A percentile compares a stretch with the other conserved stretches of the same genome.
These are phyloP conservation scores for Pentamera pediparva DNA, from an alignment of 53 echinoderm and acorn worm species.

Conservation along the genomic window DNA sequence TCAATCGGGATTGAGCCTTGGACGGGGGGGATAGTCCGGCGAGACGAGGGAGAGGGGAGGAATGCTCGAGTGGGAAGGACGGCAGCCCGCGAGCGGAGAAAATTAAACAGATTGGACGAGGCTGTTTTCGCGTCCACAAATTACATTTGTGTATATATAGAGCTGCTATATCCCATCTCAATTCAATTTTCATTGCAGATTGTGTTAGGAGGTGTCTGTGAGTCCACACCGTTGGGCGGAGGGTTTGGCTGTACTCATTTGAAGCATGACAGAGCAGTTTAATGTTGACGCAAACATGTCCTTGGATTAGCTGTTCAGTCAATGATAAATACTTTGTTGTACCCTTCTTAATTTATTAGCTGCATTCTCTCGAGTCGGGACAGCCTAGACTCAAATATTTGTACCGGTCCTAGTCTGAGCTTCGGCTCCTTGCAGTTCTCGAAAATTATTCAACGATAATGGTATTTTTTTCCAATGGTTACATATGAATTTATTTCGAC, in stretches of 20 bases:
- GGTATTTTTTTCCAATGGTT: no score
- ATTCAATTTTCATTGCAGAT: constrained; percentile 34
- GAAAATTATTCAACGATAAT: no score
- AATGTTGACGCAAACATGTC: neutral
- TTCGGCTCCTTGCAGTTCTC: no score
- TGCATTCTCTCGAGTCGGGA: no score
- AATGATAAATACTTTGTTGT: no score
- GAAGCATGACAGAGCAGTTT: neutral
- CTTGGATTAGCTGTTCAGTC: neutral
- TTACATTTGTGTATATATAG: constrained; percentile 39
- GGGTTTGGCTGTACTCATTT: neutral
- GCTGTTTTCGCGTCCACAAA: constrained; percentile 38
- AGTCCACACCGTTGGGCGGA: neutral
- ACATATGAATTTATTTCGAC: no score
- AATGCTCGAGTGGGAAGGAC: constrained; percentile 5
- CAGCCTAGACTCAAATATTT: no score
- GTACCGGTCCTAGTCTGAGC: no score
- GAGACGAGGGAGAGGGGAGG: neutral
- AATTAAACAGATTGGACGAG: constrained; percentile 38
- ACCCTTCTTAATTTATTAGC: no score
- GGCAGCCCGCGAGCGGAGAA: constrained; percentile 15
- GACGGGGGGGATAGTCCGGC: neutral
- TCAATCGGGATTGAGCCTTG: constrained; percentile 31
- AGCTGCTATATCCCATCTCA: constrained; percentile 4
- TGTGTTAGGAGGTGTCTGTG: constrained; percentile 23